phyloP scores from a whole-genome alignment of 1,140 invertebrate genomes.

The Lepidotrigona ventralis region DNA sequence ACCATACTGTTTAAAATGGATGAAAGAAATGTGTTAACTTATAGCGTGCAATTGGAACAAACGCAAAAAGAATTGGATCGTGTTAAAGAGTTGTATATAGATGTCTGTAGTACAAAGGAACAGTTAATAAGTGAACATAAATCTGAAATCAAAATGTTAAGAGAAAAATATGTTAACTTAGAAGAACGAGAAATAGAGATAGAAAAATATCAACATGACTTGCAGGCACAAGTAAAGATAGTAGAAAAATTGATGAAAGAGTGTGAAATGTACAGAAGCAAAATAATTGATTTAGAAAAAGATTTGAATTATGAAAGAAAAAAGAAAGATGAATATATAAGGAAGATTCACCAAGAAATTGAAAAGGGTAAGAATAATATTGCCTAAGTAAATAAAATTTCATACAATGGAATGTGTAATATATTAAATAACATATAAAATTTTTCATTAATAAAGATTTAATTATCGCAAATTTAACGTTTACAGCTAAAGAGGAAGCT shows the following conservation, averaged over 20 bases:
- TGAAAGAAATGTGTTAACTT: constrained; percentile 41
- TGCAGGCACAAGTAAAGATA: constrained; percentile 69
- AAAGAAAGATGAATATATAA: constrained; percentile 69
- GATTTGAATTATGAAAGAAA: constrained; percentile 70
- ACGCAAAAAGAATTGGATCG: constrained; percentile 75
- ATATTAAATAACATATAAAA: too few relatives aligned
- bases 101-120: constrained; percentile 76
- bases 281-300: constrained; percentile 74
- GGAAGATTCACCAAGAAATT: constrained; percentile 73
- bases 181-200: constrained; percentile 64
- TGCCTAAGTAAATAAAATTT: constrained; percentile 1
- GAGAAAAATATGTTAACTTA: constrained; percentile 67
- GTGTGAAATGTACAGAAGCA: constrained; percentile 68
- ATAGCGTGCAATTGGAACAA: constrained; percentile 76
- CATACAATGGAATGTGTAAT: too few relatives aligned
- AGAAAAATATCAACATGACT: constrained; percentile 66
- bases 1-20: constrained; percentile 5
- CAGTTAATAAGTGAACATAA: constrained; percentile 71
- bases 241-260: constrained; percentile 66
- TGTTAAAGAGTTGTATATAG: constrained; percentile 77
- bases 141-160: constrained; percentile 71
- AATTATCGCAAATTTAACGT: constrained; percentile 21
- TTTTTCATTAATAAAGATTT: too few relatives aligned
- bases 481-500: constrained; percentile 74
- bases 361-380: constrained; percentile 67